phyloP scores from a whole-genome alignment of 1,140 invertebrate genomes.

The Teleopsis dalmanni region DNA sequence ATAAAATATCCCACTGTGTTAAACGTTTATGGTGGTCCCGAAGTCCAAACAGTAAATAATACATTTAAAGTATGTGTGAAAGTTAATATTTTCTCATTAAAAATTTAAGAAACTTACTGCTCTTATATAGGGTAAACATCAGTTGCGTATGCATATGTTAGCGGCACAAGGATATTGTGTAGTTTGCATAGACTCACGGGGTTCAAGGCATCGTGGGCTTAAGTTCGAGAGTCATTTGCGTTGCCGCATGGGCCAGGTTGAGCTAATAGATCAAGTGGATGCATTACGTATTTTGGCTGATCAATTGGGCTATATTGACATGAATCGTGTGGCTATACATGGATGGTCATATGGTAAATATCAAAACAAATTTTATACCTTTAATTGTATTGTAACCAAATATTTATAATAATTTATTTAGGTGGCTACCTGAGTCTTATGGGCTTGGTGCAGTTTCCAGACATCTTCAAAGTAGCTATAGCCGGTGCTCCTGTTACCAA shows the following conservation, averaged over 20 bases:
- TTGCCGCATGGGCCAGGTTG: constrained; percentile 87
- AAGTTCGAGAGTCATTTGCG: constrained; percentile 86
- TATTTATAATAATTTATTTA: constrained; percentile 24
- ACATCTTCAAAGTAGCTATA: constrained; percentile 82
- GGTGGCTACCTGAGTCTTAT: constrained; percentile 78
- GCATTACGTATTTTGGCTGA: constrained; percentile 82
- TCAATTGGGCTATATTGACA: constrained; percentile 80
- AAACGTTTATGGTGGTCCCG: constrained; percentile 96
- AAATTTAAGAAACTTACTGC: background rate
- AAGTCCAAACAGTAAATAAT: constrained; percentile 95
- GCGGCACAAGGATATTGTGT: constrained; percentile 96
- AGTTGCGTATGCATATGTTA: constrained; percentile 88
- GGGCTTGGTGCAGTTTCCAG: constrained; percentile 73
- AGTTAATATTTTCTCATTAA: background rate
- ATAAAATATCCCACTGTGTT: constrained; percentile 88
- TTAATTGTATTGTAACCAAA: background rate
- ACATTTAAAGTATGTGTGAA: constrained; percentile 70
- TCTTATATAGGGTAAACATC: constrained; percentile 66
- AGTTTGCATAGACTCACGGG: constrained; percentile 88
- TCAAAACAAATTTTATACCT: too few species aligned
- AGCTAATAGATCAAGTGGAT: constrained; percentile 94
- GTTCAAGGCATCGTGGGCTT: constrained; percentile 82
- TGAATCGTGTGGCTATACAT: constrained; percentile 86
- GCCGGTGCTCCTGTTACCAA: constrained; percentile 95
- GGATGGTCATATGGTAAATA: constrained; percentile 93